These are phyloP conservation scores for Diorhabda elongata DNA, from an alignment of 1,140 invertebrate species.

Conservation along the genomic window DNA sequence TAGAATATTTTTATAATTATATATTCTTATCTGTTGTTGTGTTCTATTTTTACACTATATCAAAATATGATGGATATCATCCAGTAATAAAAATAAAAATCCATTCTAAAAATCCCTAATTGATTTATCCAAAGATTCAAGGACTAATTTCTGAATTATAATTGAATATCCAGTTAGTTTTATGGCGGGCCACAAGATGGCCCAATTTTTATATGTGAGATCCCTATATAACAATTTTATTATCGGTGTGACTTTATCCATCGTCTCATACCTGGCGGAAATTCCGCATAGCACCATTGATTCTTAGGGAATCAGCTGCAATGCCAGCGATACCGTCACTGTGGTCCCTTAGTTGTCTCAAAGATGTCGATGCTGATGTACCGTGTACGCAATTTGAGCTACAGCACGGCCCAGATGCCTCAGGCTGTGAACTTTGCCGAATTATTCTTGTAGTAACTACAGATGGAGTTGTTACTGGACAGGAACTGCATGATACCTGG, in stretches of 20 bases:
- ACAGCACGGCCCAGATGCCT: constrained; percentile 67
- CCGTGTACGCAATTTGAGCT: constrained; percentile 54
- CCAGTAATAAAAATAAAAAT: no score
- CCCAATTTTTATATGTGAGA: neutral
- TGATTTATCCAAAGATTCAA: no score
- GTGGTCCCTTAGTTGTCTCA: constrained; percentile 68
- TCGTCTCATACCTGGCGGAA: constrained; percentile 81
- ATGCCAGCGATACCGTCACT: constrained; percentile 92
- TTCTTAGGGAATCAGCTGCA: constrained; percentile 91
- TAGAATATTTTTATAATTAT: no score
- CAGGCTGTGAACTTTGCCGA: constrained; percentile 86
- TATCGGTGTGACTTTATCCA: neutral
- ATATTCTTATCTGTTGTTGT: no score
- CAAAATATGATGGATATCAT: no score
- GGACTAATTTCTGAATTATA: no score
- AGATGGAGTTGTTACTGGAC: constrained; percentile 63
- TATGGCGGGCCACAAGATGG: neutral
- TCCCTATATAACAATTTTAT: neutral
- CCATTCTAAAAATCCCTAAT: no score
- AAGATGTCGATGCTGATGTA: constrained; percentile 67
- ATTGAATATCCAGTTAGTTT: neutral
- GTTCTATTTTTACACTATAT: no score
- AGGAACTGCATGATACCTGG: constrained; percentile 55
- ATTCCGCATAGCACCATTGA: constrained; percentile 93
- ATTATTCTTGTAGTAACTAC: constrained; percentile 74